phyloP scores from a whole-genome alignment of 2,113 vertebrate species.

The Morphnarchus princeps region DNA sequence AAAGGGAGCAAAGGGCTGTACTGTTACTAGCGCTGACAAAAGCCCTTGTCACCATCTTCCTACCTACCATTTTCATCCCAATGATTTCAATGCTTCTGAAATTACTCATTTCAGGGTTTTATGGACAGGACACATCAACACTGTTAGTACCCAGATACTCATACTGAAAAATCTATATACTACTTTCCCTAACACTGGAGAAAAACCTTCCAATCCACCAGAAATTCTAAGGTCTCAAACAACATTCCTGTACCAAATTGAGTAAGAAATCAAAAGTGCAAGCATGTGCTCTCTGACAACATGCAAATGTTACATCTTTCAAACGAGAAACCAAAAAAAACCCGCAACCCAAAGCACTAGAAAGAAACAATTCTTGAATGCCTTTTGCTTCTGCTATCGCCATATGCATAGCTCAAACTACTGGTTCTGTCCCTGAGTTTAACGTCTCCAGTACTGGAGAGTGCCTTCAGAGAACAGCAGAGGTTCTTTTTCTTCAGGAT shows the following conservation, averaged over 20 bases:
- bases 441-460: background rate
- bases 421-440: background rate
- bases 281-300: background rate
- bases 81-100: background rate
- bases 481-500: background rate
- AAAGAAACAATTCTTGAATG: background rate
- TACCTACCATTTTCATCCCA: background rate
- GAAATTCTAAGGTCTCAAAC: background rate
- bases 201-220: background rate
- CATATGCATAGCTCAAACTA: fast-evolving
- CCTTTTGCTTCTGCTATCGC: background rate
- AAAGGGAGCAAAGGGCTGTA: background rate
- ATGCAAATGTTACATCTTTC: background rate
- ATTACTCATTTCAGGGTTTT: background rate
- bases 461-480: background rate
- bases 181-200: background rate
- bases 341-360: background rate
- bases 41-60: background rate
- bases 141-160: background rate
- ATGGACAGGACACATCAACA: background rate
- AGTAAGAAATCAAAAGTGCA: background rate
- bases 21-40: background rate
- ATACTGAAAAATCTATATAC: background rate
- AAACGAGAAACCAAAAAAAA: background rate
- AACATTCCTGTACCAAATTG: background rate